Conservation (phyloP, 2,797 vertebrate genomes). For the Psittacula echo region DNA sequence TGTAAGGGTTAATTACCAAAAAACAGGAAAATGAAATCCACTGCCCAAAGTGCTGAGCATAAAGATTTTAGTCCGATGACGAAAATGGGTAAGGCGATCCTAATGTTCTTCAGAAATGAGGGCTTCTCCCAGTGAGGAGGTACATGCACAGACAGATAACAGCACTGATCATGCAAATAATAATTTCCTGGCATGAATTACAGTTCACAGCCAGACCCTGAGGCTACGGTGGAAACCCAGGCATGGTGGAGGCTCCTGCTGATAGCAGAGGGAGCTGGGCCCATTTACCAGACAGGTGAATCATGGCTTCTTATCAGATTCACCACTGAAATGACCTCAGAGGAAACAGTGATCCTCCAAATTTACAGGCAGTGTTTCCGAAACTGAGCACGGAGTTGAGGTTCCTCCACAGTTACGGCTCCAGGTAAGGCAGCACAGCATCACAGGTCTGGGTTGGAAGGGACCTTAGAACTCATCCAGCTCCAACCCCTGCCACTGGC, state of each 20-base stretch:
- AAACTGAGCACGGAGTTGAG: neutral
- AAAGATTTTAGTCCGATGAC: neutral
- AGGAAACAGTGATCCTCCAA: neutral
- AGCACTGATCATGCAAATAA: neutral
- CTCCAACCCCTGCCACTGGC: neutral
- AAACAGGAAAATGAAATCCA: neutral
- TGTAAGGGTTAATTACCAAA: neutral
- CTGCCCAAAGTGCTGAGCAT: neutral
- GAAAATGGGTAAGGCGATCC: neutral
- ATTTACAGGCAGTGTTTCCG: neutral
- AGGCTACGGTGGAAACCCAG: neutral
- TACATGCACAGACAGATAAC: neutral
- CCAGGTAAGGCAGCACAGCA: neutral
- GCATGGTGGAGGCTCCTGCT: neutral
- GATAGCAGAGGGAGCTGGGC: neutral
- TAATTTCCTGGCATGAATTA: neutral
- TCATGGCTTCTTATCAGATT: neutral
- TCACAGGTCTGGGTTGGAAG: neutral
- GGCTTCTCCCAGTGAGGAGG: neutral
- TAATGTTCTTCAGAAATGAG: slow-evolving; percentile 4
- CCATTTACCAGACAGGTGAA: neutral
- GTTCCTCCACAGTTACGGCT: neutral
- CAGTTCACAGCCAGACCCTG: neutral
- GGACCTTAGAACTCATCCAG: neutral
- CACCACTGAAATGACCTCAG: slow-evolving; percentile 5